Evolutionary conservation across 2,797 vertebrate genomes (phyloP), one percentile per base, ranked within the genome.

Genomic region (Cynopterus sphinx): DNA sequence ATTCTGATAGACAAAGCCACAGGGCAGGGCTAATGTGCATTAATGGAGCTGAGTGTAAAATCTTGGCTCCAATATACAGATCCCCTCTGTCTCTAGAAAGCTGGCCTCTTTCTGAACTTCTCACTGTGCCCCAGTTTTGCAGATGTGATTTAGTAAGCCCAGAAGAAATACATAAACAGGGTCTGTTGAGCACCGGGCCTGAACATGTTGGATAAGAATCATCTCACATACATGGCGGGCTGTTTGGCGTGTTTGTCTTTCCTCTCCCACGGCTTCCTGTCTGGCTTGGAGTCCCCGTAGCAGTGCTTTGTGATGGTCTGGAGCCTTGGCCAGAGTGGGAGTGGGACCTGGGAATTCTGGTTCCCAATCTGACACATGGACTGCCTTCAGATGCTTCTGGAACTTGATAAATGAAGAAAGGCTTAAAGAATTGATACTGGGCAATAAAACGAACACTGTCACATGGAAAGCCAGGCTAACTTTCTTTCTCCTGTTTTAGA

Each of bases 61-160:
- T 70, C 4, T 0, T 93, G 70, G 31, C 1, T 61, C 81, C 41
- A 39, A 92, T 88, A 67, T 87, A 95, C 67, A 96, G 97, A 95
- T 49, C 39, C 71, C 65, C 51, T 86, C 93, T 97, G 85, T 96
- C 83, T 96, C 22, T 0, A 33, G 61, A 87, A 98, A 93, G 73
- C 39, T 95, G 95, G 88, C 75, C 68, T 49, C 67, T 70, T 74
- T 79, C 90, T 84, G 51, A 96, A 95, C 59, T 74, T 75, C 78
- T 36, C 53, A 24, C 51, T 41, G 4, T 68, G 39, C 33, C 49
- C n/a, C 19, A 73, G 81, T 87, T 96, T 93, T 93, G 55, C 13
- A 93, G 87, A 59, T 74, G 83, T 87, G 73, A 74, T 78, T 87
- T 73, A 59, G 90, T 85, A 79, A 43, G 78, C 94, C 74, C 55